Evolutionary conservation across 2,888 invertebrate genomes (phyloP), one percentile per base, ranked within the genome.

Genomic region (Diarsia rubi): DNA sequence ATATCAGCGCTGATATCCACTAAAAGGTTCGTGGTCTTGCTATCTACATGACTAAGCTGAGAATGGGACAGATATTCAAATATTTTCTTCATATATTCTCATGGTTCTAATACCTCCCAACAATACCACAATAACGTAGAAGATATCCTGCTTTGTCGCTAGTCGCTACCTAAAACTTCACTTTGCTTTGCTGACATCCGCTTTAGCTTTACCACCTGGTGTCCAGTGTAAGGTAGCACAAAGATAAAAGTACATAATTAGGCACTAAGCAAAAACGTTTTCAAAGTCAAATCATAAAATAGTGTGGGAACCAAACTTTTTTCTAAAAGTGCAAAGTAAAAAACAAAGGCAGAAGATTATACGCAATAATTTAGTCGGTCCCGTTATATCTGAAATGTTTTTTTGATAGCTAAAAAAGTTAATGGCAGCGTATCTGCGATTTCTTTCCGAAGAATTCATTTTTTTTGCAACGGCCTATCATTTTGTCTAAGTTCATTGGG

Each of bases 361-460:
- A 95, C 94, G 94, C 95, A 93, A 94, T 95, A 95, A 95, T 95
- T 95, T 94, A 90, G 88, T 86, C 83, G 90, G 90, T 94, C 92
- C 95, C 95, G 95, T 95, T 95, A 95, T 91, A 88, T 88, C 89
- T 82, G 88, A 93, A 94, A 94, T 94, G 92, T 86, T 89, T 83
- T 82, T 89, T 91, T 90, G 86, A 85, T 86, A 79, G 66, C 83
- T 63, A 89, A 94, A 94, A 94, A 94, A 93, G 88, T 91, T 95
- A 95, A 95, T 95, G 95, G 94, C 91, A 90, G 93, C 92, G 92
- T 94, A 94, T 94, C 95, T 94, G 94, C 95, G 92, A 95, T 95
- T 93, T 91, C 91, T 92, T 93, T 94, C 92, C 89, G 78, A 88
- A 70, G 75, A 73, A 85, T 87, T 64, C 62, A 52, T 89, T 90